These are phyloP conservation scores for Pachycephus smyrnensis DNA, from an alignment of 2,888 invertebrate genomes.

Conservation along the genomic window DNA sequence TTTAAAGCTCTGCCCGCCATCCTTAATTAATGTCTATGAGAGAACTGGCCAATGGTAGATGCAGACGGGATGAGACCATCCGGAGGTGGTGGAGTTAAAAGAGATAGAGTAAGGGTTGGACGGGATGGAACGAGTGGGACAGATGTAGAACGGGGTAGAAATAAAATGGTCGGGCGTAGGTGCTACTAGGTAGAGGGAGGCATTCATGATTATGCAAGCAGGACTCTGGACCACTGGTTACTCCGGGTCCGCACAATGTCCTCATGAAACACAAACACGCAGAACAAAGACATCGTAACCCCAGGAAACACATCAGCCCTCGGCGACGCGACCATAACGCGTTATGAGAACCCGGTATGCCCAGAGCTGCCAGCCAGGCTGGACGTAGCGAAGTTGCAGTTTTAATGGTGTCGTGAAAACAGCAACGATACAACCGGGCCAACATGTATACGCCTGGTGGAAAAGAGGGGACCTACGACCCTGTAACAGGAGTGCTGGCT, in stretches of 20 bases:
- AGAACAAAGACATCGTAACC: slow-evolving; percentile 54
- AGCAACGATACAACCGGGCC: slow-evolving; percentile 33
- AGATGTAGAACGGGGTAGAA: slow-evolving; percentile 14
- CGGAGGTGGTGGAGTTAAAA: neutral
- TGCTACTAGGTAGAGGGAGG: slow-evolving; percentile 18
- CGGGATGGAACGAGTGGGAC: neutral
- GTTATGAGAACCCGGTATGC: slow-evolving; percentile 42
- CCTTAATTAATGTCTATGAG: neutral
- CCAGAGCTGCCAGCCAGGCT: slow-evolving; percentile 22
- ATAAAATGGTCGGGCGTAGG: slow-evolving; percentile 13
- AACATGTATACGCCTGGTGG: neutral
- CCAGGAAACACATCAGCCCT: slow-evolving; percentile 52
- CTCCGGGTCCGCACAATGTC: slow-evolving; percentile 17
- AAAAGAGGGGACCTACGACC: neutral
- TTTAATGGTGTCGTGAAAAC: slow-evolving; percentile 58
- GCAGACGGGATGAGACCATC: neutral
- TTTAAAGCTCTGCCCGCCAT: neutral
- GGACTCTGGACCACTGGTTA: slow-evolving; percentile 31
- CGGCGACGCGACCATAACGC: slow-evolving; percentile 51
- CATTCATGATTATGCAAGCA: slow-evolving; percentile 39
- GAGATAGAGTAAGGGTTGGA: neutral
- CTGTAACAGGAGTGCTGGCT: neutral
- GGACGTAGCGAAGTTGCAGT: slow-evolving; percentile 47
- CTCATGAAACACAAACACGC: slow-evolving; percentile 35
- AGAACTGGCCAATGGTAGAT: neutral